Percentiles rank a stretch among this genome's conserved stretches.
phyloP scores from a whole-genome alignment of 2,888 invertebrate species.

The Parnassius apollo region DNA sequence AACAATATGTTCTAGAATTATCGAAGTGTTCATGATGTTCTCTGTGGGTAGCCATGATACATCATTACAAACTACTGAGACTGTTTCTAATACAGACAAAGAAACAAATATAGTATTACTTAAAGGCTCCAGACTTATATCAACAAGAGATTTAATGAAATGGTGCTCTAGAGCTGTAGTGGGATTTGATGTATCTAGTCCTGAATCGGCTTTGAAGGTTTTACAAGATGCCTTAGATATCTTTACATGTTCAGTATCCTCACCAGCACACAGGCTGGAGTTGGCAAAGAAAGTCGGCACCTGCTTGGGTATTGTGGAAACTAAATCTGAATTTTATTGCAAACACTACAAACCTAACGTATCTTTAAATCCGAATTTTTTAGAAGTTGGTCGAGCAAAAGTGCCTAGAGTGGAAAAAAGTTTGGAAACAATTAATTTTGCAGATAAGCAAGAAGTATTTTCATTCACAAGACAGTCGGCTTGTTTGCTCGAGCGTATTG shows the following conservation, averaged over 20 bases:
- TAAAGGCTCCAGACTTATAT: conserved; percentile 84
- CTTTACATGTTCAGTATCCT: conserved; percentile 90
- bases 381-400: conserved; percentile 87
- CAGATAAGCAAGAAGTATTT: conserved; percentile 81
- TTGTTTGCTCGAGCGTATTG: conserved; percentile 92
- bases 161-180: conserved; percentile 91
- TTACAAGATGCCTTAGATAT: conserved; percentile 95
- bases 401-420: conserved; percentile 69
- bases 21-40: conserved; percentile 91
- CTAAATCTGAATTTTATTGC: conserved; percentile 90
- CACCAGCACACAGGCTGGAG: conserved; percentile 83
- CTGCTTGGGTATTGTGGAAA: conserved; percentile 89
- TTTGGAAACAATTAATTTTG: conserved; percentile 61
- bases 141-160: conserved; percentile 94
- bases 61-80: conserved; percentile 64
- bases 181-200: conserved; percentile 87
- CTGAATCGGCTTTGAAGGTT: conserved; percentile 84
- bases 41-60: conserved; percentile 85
- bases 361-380: conserved; percentile 73
- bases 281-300: conserved; percentile 88
- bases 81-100: conserved; percentile 36
- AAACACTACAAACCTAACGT: conserved; percentile 90
- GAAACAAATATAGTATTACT: conserved; percentile 49
- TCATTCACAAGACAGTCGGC: conserved; percentile 92
- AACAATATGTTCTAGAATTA: conserved; percentile 88